Evolutionary conservation across 2,888 invertebrate genomes (phyloP).

Genomic region (Acrobasis repandana): DNA sequence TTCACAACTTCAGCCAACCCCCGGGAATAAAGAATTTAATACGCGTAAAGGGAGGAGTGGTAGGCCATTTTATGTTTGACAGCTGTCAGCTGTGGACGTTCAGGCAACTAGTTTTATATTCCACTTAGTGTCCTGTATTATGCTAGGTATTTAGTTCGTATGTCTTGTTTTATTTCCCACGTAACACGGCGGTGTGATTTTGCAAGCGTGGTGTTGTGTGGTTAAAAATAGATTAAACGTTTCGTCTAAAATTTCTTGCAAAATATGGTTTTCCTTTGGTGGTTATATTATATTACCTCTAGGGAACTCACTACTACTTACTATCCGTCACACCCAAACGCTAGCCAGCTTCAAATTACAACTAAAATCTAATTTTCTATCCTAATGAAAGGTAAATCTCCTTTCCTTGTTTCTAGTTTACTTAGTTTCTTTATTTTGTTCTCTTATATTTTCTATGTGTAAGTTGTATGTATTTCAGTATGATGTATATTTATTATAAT

Average conservation of each 20-base stretch:
- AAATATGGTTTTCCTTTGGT: too few species aligned
- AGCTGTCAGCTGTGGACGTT: slow-evolving; percentile 39
- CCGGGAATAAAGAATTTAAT: slow-evolving; percentile 16
- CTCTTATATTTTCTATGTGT: too few species aligned
- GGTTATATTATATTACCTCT: too few species aligned
- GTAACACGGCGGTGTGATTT: slow-evolving; percentile 19
- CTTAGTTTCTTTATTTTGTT: too few species aligned
- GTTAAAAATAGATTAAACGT: neutral
- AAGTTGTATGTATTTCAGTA: too few species aligned
- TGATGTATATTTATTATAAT: too few species aligned
- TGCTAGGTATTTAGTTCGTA: slow-evolving; percentile 40
- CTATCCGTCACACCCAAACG: too few species aligned
- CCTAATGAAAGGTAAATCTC: too few species aligned
- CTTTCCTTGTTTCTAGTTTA: too few species aligned
- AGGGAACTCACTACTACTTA: too few species aligned
- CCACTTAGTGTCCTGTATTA: slow-evolving; percentile 57
- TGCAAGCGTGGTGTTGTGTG: neutral
- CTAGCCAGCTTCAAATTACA: too few species aligned
- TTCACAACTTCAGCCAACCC: slow-evolving; percentile 26
- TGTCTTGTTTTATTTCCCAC: slow-evolving; percentile 9
- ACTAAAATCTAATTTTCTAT: too few species aligned
- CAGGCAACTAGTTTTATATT: slow-evolving; percentile 67
- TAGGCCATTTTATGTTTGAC: slow-evolving; percentile 42
- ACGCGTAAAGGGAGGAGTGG: slow-evolving; percentile 29
- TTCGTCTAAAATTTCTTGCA: neutral